Base-by-base conservation (phyloP, 2,797 vertebrate genomes). In the Danio kyathit region DNA sequence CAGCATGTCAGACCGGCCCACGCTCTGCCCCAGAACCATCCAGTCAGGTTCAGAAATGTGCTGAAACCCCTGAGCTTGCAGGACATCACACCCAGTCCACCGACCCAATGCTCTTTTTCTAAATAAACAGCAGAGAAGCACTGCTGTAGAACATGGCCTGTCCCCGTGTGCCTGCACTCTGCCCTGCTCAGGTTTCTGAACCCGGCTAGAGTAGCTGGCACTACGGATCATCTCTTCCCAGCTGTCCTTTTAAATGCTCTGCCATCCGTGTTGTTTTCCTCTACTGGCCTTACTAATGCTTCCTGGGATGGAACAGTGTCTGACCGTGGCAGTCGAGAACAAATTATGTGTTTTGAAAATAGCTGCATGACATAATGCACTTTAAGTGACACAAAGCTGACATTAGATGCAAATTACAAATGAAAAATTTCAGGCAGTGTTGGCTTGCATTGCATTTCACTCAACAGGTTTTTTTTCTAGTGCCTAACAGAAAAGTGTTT, bases 1-100 rank as follows among this genome's bases (percentile, higher is more conserved):
- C 81, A 56, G 67, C 72, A 75, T 86, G 89, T 90, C 89, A 64
- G 83, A 89, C 88, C 64, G 85, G 74, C 86, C 82, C 84, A 84
- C 87, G 67, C 84, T 77, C 46, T 75, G 46, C 43, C 69, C 73
- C 74, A 69, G 57, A 83, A 72, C 21, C n/a, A 51, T 49, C 71
- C 79, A 67, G 76, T 77, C 60, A 70, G 12, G 73, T 76, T 67
- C 79, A 64, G 13, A 82, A 77, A 80, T 66, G 51, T 52, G 40
- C 40, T 65, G 12, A 79, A 82, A 82, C 46, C 59, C 77, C 83
- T 79, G 77, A 83, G 77, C 59, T 82, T 79, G 83, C 83, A 80
- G 38, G 60, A 43, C 64, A 48, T 57, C 48, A 63, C 61, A 5
- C 61, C 57, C 38, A 57, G 56, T 77, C 66, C 60, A 74, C 49